Evolutionary conservation across 1,140 invertebrate species (phyloP).

Genomic region (Neoseiulus cucumeris): DNA sequence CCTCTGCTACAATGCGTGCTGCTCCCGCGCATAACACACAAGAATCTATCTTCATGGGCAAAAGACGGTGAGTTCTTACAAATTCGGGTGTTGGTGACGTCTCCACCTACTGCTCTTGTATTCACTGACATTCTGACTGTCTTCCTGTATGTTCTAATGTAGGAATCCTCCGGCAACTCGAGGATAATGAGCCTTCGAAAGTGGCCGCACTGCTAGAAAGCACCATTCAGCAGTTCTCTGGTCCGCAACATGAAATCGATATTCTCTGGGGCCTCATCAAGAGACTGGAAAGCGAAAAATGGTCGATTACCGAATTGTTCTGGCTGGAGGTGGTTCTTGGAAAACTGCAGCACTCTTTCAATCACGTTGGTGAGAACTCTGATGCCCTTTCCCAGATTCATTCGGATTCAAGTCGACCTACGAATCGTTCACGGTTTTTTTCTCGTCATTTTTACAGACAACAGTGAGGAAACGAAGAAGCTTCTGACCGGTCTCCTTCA

Average conservation of each 20-base stretch:
- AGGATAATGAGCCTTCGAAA: too few species aligned
- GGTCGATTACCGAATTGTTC: constrained; percentile 29
- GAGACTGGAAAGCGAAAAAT: not conserved
- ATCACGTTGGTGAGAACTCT: not conserved
- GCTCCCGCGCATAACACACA: constrained; percentile 47
- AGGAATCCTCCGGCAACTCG: too few species aligned
- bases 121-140: too few species aligned
- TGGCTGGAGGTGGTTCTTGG: constrained; percentile 44
- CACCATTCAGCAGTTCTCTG: not conserved
- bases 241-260: not conserved
- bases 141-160: too few species aligned
- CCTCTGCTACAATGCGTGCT: constrained; percentile 50
- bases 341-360: constrained; percentile 35
- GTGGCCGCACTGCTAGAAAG: not conserved
- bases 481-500: not conserved
- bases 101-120: too few species aligned
- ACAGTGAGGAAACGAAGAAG: too few species aligned
- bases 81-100: too few species aligned
- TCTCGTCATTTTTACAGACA: too few species aligned
- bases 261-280: not conserved
- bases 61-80: constrained; percentile 26
- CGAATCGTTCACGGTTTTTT: too few species aligned
- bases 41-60: constrained; percentile 48
- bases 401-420: too few species aligned
- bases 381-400: not conserved